Conservation (phyloP, 2,888 invertebrate species). For the Xestia rhomboidea region DNA sequence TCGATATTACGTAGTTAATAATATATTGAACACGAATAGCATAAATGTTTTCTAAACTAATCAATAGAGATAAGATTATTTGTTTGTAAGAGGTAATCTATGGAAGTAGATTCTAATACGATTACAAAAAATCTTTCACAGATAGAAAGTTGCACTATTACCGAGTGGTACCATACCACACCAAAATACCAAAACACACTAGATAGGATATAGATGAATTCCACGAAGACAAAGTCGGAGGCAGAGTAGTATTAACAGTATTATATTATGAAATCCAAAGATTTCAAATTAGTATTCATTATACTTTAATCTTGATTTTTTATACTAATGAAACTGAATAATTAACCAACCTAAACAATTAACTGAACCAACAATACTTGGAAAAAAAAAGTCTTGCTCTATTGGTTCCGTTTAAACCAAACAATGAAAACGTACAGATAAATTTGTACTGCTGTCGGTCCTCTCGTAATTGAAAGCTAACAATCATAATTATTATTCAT, state of each 20-base stretch:
- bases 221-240: neutral
- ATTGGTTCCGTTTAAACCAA: slow-evolving; percentile 6
- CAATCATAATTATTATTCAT: neutral
- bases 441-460: neutral
- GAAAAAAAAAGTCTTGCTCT: neutral
- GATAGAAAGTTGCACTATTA: neutral
- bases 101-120: neutral
- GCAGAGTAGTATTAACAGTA: slow-evolving; percentile 1
- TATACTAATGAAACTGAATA: neutral
- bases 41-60: neutral
- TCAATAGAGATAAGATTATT: neutral
- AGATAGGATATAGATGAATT: neutral
- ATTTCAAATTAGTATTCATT: neutral
- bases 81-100: neutral
- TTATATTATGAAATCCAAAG: neutral
- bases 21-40: slow-evolving; percentile 50
- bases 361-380: neutral
- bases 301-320: neutral
- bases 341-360: neutral
- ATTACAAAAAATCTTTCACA: neutral
- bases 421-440: neutral
- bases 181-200: neutral
- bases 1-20: slow-evolving; percentile 25
- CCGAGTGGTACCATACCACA: neutral
- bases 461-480: neutral